These are phyloP conservation scores for Acanthopagrus latus DNA, from an alignment of 2,797 vertebrate genomes.

Conservation along the genomic window DNA sequence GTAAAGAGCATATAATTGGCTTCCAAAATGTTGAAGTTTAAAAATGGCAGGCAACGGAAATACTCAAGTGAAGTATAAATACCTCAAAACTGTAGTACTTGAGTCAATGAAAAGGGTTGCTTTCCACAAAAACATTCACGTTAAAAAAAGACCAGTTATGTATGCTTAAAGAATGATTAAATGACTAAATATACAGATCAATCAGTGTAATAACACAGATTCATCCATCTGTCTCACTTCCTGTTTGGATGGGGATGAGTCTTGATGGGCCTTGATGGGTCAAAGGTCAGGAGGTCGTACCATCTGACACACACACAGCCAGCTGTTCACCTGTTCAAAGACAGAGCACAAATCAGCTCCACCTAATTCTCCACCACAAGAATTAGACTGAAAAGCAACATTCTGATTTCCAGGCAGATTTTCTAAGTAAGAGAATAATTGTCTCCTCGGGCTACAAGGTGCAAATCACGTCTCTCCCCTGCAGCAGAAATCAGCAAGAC, in stretches of 20 bases:
- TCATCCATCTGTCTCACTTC: background rate
- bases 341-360: conserved; percentile 4
- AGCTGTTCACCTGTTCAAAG: background rate
- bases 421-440: background rate
- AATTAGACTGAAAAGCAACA: background rate
- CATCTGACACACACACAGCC: background rate
- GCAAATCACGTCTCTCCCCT: conserved; percentile 5
- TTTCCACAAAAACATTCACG: background rate
- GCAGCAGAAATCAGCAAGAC: conserved; percentile 6
- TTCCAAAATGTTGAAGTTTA: too few relatives aligned
- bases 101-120: too few relatives aligned
- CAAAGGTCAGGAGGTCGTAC: conserved; percentile 19
- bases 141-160: background rate
- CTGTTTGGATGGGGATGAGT: conserved; percentile 20
- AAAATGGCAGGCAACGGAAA: too few relatives aligned
- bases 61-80: too few relatives aligned
- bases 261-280: background rate
- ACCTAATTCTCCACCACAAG: conserved; percentile 5
- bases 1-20: too few relatives aligned
- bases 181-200: background rate
- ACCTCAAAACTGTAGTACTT: too few relatives aligned
- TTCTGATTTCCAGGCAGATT: conserved; percentile 13
- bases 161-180: background rate
- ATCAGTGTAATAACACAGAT: background rate
- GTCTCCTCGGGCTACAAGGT: conserved; percentile 1